Conservation (phyloP, 2,888 invertebrate genomes). For the Melanostoma mellinum region DNA sequence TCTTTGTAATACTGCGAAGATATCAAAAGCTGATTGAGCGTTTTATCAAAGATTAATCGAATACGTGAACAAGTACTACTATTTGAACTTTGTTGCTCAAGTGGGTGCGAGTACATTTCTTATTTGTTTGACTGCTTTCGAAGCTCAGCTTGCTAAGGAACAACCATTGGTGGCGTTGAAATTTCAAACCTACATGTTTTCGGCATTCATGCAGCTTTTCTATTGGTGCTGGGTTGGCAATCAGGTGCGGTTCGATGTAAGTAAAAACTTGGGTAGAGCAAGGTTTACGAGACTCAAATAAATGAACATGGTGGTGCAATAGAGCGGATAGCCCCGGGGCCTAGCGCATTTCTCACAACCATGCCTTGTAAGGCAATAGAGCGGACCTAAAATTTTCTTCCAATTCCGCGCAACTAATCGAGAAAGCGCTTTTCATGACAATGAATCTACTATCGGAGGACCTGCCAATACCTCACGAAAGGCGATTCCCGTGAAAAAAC, state of each 20-base stretch:
- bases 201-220: constrained; percentile 77
- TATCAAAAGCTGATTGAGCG: neutral
- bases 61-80: constrained; percentile 75
- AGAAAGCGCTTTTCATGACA: too few relatives aligned
- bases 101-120: constrained; percentile 77
- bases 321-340: too few relatives aligned
- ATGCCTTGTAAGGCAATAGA: too few relatives aligned
- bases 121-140: constrained; percentile 78
- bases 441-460: too few relatives aligned
- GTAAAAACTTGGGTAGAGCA: neutral
- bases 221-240: constrained; percentile 78
- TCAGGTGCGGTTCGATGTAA: constrained; percentile 76
- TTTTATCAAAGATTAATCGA: constrained; percentile 69
- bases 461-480: too few relatives aligned
- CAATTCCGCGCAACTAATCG: too few relatives aligned
- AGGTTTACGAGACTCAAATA: too few relatives aligned
- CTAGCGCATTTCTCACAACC: too few relatives aligned
- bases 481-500: too few relatives aligned
- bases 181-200: constrained; percentile 76
- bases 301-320: too few relatives aligned
- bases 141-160: constrained; percentile 75
- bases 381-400: too few relatives aligned
- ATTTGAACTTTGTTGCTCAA: constrained; percentile 77
- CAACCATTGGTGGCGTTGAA: constrained; percentile 76
- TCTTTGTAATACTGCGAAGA: neutral